These are phyloP conservation scores for Drosophila ironensis DNA, from an alignment of 1,140 invertebrate genomes.

Conservation along the genomic window DNA sequence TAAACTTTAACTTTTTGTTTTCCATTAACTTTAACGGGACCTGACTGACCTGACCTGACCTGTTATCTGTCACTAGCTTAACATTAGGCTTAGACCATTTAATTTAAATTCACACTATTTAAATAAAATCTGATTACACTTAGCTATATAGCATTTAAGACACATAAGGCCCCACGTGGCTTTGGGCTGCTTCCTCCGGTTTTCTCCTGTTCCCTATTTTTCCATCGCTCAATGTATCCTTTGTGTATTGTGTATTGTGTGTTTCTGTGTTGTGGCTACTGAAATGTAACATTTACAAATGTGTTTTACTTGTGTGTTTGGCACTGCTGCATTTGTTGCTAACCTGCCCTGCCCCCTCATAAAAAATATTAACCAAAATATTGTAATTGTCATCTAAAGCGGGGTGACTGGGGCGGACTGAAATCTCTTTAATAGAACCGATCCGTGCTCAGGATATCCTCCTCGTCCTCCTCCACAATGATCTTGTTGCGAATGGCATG, in stretches of 20 bases:
- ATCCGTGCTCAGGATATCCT: conserved; percentile 74
- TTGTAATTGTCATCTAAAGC: conserved; percentile 22
- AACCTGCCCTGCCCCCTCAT: background rate
- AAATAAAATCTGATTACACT: conserved; percentile 76
- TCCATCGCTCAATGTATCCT: background rate
- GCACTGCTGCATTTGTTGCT: conserved; percentile 46
- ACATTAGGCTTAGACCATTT: conserved; percentile 47
- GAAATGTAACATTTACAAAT: conserved; percentile 70
- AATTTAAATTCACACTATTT: conserved; percentile 55
- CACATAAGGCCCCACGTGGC: conserved; percentile 81
- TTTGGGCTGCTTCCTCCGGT: conserved; percentile 50
- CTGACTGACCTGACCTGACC: background rate
- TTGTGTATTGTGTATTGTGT: conserved; percentile 15
- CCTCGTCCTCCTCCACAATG: conserved; percentile 78
- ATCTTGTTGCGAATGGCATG: conserved; percentile 77
- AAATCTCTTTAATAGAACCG: conserved; percentile 81
- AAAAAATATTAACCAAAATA: background rate
- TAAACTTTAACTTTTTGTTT: conserved; percentile 31
- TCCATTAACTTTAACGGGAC: conserved; percentile 2
- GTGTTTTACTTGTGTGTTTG: conserved; percentile 54
- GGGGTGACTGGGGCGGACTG: conserved; percentile 35
- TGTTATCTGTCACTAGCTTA: conserved; percentile 25
- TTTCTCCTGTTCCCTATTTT: conserved; percentile 18
- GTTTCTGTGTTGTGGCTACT: conserved; percentile 1
- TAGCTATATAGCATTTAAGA: conserved; percentile 81